Conservation (phyloP, 37 sponge, comb jelly and placozoan species). For the Geodia barretti region DNA sequence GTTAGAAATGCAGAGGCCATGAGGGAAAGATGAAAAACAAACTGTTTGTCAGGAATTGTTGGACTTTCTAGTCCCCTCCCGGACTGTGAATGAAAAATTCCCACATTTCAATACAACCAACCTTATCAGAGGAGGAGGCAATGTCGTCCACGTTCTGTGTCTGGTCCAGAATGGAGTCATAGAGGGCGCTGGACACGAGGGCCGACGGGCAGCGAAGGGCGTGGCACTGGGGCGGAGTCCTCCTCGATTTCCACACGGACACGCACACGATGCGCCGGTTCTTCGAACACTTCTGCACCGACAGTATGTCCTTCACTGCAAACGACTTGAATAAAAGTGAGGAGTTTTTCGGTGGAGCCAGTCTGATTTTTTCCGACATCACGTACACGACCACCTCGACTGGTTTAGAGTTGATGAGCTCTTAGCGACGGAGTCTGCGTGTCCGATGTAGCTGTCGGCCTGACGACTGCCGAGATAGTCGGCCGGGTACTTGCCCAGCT, state of each 20-base stretch:
- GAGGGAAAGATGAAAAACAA: no score
- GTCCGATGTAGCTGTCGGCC: conserved; percentile 31
- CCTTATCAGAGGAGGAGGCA: not conserved
- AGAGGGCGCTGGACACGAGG: conserved; percentile 32
- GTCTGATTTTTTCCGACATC: conserved; percentile 43
- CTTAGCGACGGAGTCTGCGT: conserved; percentile 34
- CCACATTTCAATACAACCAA: no score
- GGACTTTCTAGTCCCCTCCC: no score
- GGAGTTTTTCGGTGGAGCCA: conserved; percentile 54
- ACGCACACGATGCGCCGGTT: conserved; percentile 69
- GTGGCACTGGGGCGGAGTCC: conserved; percentile 45
- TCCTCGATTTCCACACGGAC: conserved; percentile 40
- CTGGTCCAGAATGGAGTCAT: conserved; percentile 35
- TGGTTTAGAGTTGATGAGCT: conserved; percentile 18
- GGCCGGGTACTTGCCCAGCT: conserved; percentile 15
- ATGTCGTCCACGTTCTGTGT: conserved; percentile 35
- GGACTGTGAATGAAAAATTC: no score
- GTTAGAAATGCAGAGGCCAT: no score
- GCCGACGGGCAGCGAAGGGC: conserved; percentile 51
- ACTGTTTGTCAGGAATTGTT: no score
- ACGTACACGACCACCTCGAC: conserved; percentile 55
- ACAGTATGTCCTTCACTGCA: conserved; percentile 57
- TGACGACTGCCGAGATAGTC: conserved; percentile 60
- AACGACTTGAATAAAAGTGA: conserved; percentile 58
- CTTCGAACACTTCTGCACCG: conserved; percentile 43